These are phyloP conservation scores for Pagrus major DNA, from an alignment of 2,113 vertebrate genomes.

Conservation along the genomic window DNA sequence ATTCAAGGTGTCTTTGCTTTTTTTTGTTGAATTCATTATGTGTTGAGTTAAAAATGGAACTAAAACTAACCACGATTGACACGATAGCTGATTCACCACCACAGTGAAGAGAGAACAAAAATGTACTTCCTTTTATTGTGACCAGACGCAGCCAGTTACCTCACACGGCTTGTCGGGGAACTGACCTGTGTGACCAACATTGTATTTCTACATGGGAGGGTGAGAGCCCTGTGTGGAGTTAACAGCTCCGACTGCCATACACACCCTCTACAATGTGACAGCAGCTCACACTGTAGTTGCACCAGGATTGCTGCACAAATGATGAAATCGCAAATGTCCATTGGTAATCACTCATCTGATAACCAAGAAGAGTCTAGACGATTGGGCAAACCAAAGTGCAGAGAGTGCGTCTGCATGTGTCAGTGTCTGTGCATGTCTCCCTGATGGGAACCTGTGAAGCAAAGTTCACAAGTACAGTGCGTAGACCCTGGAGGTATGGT, in stretches of 20 bases:
- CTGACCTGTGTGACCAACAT: no score
- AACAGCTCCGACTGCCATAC: background rate
- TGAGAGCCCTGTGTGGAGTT: background rate
- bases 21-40: no score
- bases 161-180: no score
- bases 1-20: no score
- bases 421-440: background rate
- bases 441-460: background rate
- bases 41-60: no score
- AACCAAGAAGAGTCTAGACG: background rate
- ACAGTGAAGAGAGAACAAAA: background rate
- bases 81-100: background rate
- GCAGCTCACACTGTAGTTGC: conserved; percentile 31
- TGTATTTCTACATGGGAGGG: background rate
- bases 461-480: background rate
- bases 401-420: background rate
- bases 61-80: no score
- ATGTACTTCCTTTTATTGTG: no score
- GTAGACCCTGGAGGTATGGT: background rate
- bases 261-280: conserved; percentile 8
- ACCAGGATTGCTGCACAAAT: conserved; percentile 46
- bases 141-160: background rate
- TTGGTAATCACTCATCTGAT: conserved; percentile 46
- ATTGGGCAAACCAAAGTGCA: background rate
- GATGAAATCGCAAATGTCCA: conserved; percentile 51